Conservation (phyloP, 2,113 vertebrate species). For the Crotalus horridus region DNA sequence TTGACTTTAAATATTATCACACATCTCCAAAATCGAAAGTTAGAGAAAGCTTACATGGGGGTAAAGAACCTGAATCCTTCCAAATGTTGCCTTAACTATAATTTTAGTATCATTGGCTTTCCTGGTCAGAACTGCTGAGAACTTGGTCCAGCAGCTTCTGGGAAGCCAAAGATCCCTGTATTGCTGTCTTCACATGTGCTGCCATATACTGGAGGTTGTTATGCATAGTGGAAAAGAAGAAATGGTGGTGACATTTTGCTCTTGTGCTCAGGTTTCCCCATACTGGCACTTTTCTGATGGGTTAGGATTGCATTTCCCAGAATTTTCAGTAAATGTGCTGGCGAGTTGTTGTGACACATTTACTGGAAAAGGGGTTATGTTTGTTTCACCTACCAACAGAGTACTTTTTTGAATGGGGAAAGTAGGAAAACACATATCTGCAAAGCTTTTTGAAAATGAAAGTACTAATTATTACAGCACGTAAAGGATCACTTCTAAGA, state of each 20-base stretch:
- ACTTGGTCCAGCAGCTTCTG: not conserved
- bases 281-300: not conserved
- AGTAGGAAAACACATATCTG: not conserved
- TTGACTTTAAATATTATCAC: not conserved
- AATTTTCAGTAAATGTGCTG: not conserved
- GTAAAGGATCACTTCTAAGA: slow-evolving; percentile 12
- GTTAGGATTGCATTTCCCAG: not conserved
- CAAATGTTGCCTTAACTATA: not conserved
- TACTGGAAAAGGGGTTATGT: not conserved
- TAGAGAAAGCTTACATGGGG: not conserved
- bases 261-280: not conserved
- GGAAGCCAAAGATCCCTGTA: not conserved
- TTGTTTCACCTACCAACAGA: not conserved
- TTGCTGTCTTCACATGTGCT: not conserved
- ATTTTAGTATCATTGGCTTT: not conserved
- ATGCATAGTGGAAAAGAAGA: not conserved
- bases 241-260: not conserved
- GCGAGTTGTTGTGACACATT: not conserved
- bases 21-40: not conserved
- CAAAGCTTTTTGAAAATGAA: slow-evolving; percentile 10
- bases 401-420: not conserved
- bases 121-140: not conserved
- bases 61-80: not conserved
- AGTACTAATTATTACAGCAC: slow-evolving; percentile 16
- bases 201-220: not conserved